These are phyloP conservation scores for Prunella fulvescens DNA, from an alignment of 2,113 vertebrate species.

Conservation along the genomic window DNA sequence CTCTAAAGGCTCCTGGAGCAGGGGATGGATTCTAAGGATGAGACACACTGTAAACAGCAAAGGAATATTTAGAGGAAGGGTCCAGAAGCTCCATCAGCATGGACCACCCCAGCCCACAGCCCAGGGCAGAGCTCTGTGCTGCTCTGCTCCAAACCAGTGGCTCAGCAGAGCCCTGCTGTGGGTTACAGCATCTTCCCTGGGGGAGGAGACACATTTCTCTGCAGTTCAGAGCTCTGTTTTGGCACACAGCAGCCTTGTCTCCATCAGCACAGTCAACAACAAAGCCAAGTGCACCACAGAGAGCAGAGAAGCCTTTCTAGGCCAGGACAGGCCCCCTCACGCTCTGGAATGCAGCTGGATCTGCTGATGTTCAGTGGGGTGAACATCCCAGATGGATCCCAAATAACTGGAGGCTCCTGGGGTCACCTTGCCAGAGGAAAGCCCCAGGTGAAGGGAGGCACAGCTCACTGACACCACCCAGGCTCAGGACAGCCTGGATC, in stretches of 20 bases:
- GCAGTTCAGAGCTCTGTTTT: neutral
- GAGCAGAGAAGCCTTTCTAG: neutral
- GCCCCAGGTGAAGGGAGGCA: neutral
- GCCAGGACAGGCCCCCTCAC: neutral
- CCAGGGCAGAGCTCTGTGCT: neutral
- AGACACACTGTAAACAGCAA: slow-evolving; percentile 8
- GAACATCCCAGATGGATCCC: neutral
- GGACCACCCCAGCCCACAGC: neutral
- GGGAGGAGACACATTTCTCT: neutral
- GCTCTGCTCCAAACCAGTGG: neutral
- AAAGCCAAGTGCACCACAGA: neutral
- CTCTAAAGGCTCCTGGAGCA: neutral
- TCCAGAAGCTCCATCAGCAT: neutral
- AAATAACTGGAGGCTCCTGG: rapidly evolving
- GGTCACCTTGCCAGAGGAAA: neutral
- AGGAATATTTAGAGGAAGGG: neutral
- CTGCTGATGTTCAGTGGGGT: neutral
- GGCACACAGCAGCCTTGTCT: neutral
- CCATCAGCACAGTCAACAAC: neutral
- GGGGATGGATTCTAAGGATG: slow-evolving; percentile 6
- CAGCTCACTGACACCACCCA: rapidly evolving
- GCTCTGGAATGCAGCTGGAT: neutral
- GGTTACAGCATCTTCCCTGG: neutral
- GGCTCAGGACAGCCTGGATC: neutral
- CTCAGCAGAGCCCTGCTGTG: neutral